These are phyloP conservation scores for Porites rus DNA, from an alignment of 92 coral and sea anemone genomes.

Conservation along the genomic window DNA sequence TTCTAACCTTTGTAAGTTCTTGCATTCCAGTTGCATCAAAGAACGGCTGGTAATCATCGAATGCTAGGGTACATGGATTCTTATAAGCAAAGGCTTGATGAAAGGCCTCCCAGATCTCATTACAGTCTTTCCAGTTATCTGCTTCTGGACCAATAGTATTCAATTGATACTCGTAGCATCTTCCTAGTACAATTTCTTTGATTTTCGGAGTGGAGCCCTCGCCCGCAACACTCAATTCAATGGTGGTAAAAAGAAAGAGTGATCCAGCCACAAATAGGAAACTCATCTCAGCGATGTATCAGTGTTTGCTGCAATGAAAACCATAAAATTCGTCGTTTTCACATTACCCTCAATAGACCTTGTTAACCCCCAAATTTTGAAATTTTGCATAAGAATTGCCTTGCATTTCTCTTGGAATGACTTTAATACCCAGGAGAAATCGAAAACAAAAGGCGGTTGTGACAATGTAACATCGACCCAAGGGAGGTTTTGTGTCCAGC, in stretches of 20 bases:
- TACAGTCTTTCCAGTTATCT: constrained; percentile 52
- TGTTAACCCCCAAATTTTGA: too few species aligned
- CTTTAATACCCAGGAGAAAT: too few species aligned
- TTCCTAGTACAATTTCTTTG: constrained; percentile 51
- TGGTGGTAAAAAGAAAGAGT: neutral
- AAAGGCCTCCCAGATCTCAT: constrained; percentile 53
- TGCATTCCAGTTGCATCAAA: constrained; percentile 53
- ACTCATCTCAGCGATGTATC: neutral
- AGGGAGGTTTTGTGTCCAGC: too few species aligned
- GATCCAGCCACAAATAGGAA: neutral
- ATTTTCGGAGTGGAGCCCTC: constrained; percentile 36
- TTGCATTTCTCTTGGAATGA: too few species aligned
- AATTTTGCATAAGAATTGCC: too few species aligned
- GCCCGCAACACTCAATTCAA: neutral
- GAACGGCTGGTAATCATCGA: constrained; percentile 71
- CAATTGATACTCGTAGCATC: constrained; percentile 51
- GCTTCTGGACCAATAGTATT: too few species aligned
- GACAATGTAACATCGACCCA: too few species aligned
- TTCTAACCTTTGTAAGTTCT: constrained; percentile 9
- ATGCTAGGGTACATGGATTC: constrained; percentile 68
- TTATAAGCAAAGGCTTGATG: constrained; percentile 66
- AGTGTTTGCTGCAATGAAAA: neutral
- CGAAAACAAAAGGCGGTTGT: too few species aligned
- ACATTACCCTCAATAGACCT: too few species aligned
- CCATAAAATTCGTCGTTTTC: too few species aligned